Evolutionary conservation across 2,888 invertebrate species (phyloP).

Genomic region (Formica aserva): DNA sequence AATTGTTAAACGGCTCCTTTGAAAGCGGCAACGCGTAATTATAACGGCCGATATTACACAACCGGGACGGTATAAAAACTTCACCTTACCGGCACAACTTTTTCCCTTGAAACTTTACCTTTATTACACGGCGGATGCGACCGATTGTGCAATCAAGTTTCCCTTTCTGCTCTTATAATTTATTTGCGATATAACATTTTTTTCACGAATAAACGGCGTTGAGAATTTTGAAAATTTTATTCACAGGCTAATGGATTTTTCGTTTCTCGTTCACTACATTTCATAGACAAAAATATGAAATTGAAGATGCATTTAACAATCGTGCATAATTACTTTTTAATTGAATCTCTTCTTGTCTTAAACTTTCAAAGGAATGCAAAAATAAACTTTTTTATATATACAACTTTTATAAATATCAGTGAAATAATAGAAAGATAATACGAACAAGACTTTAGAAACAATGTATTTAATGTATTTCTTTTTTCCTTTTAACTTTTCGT

Average conservation of each 20-base stretch:
- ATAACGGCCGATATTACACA: constrained; percentile 62
- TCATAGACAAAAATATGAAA: not conserved
- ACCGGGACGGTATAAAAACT: constrained; percentile 65
- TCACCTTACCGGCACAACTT: constrained; percentile 56
- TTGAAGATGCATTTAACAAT: not conserved
- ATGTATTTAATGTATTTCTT: not conserved
- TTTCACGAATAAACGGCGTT: not conserved
- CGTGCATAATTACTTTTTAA: not conserved
- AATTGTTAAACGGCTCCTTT: constrained; percentile 28
- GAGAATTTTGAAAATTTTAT: constrained; percentile 27
- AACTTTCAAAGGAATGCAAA: not conserved
- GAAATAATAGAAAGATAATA: not conserved
- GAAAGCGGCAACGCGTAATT: constrained; percentile 61
- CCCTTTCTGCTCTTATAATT: constrained; percentile 64
- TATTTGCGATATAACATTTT: constrained; percentile 33
- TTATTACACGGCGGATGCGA: constrained; percentile 61
- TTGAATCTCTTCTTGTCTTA: not conserved
- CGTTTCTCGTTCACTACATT: not conserved
- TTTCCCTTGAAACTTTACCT: constrained; percentile 64
- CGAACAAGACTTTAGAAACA: not conserved
- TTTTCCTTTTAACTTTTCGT: not conserved
- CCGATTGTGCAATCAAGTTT: constrained; percentile 63
- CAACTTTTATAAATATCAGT: not conserved
- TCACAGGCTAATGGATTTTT: not conserved
- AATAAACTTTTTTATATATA: not conserved